Conservation (phyloP, 2,797 vertebrate genomes). For the Alcedo atthis region DNA sequence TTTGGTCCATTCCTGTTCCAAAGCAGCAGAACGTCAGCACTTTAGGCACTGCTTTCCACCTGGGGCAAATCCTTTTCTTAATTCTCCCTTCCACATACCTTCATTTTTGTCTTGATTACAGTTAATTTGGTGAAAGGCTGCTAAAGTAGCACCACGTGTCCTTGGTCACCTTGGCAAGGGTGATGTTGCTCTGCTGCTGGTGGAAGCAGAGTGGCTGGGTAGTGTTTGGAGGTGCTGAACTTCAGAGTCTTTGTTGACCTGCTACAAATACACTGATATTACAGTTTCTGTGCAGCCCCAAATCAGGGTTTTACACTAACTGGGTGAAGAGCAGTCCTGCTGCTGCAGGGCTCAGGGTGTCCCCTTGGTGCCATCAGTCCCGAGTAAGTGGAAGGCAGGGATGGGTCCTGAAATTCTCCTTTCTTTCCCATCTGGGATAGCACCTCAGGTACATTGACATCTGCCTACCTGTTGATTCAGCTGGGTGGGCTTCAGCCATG, state of each 20-base stretch:
- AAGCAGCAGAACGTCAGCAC: neutral
- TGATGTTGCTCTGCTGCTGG: neutral
- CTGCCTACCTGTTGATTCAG: fast-evolving
- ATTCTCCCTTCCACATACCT: neutral
- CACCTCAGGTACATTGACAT: fast-evolving
- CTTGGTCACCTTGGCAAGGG: fast-evolving
- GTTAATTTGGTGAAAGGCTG: neutral
- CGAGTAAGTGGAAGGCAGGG: neutral
- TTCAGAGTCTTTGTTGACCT: neutral
- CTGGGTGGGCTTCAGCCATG: neutral
- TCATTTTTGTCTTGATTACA: neutral
- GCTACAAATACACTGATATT: fast-evolving
- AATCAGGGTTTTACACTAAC: neutral
- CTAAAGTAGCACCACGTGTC: neutral
- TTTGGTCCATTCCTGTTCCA: neutral
- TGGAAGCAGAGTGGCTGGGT: neutral
- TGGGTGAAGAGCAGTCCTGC: fast-evolving
- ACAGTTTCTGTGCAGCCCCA: neutral
- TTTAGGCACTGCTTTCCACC: neutral
- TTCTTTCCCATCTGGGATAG: neutral
- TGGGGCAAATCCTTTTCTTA: neutral
- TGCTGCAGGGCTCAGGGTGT: fast-evolving
- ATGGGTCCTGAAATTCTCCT: neutral
- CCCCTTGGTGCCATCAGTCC: fast-evolving
- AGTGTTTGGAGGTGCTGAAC: neutral